Percentiles rank a stretch among this genome's conserved stretches.
Evolutionary conservation across 2,113 vertebrate species (phyloP).

Genomic region (Trematomus loennbergii): DNA sequence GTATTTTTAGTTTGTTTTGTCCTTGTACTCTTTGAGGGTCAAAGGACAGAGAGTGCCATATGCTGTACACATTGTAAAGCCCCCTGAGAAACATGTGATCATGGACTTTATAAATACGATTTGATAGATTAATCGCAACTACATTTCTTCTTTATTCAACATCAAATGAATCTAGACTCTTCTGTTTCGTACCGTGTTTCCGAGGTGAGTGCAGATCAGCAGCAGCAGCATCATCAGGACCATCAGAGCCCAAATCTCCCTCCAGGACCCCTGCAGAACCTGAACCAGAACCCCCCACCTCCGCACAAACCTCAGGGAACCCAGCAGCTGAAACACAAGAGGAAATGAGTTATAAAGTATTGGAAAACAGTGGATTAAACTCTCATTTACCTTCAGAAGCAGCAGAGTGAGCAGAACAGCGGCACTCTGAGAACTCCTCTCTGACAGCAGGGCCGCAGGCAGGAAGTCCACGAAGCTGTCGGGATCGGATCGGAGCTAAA

Average conservation of each 20-base stretch:
- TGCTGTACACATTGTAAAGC: too few species aligned
- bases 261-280: conserved; percentile 75
- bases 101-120: too few species aligned
- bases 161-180: neutral
- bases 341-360: neutral
- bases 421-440: conserved; percentile 71
- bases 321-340: conserved; percentile 73
- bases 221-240: conserved; percentile 75
- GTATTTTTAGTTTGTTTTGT: too few species aligned
- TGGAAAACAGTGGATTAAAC: neutral
- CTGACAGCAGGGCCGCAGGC: conserved; percentile 68
- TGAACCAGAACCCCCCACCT: conserved; percentile 81
- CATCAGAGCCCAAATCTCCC: conserved; percentile 70
- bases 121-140: too few species aligned
- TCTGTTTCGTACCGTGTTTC: conserved; percentile 72
- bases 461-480: conserved; percentile 77
- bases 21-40: too few species aligned
- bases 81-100: too few species aligned
- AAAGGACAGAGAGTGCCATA: too few species aligned
- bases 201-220: conserved; percentile 77
- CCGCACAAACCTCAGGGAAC: conserved; percentile 81
- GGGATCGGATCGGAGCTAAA: conserved; percentile 59
- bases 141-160: too few species aligned
- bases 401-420: conserved; percentile 81
- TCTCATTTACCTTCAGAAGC: conserved; percentile 77